These are phyloP conservation scores for Xerus inauris DNA, from an alignment of 2,113 vertebrate species.

Conservation along the genomic window DNA sequence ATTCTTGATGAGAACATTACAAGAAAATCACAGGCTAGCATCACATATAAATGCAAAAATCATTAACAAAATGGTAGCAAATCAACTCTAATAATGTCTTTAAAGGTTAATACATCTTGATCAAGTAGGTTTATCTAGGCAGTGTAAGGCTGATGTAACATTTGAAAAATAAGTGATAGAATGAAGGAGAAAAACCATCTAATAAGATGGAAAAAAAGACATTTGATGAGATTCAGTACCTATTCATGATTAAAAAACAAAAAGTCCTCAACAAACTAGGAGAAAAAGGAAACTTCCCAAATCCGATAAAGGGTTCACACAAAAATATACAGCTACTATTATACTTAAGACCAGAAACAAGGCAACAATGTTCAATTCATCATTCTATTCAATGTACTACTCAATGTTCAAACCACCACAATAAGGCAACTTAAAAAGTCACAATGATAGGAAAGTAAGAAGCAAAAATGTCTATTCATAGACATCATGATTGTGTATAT, in stretches of 20 bases:
- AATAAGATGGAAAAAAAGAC: neutral
- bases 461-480: neutral
- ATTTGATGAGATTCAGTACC: neutral
- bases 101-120: neutral
- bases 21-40: conserved; percentile 1
- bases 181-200: conserved; percentile 20
- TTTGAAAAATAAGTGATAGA: neutral
- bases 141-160: neutral
- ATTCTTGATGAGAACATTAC: neutral
- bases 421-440: neutral
- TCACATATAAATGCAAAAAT: neutral
- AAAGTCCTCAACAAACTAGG: neutral
- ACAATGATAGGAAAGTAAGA: conserved; percentile 11
- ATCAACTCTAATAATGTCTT: neutral
- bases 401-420: neutral
- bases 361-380: neutral
- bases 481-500: neutral
- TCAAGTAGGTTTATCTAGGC: neutral
- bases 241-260: conserved; percentile 43
- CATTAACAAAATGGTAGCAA: neutral
- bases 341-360: neutral
- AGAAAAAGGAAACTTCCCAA: neutral
- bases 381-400: neutral
- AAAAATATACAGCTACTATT: neutral
- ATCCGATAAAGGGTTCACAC: neutral